Evolutionary conservation across 2,113 vertebrate species (phyloP), one percentile per base, ranked within the genome.

Genomic region (Hassar affinis): DNA sequence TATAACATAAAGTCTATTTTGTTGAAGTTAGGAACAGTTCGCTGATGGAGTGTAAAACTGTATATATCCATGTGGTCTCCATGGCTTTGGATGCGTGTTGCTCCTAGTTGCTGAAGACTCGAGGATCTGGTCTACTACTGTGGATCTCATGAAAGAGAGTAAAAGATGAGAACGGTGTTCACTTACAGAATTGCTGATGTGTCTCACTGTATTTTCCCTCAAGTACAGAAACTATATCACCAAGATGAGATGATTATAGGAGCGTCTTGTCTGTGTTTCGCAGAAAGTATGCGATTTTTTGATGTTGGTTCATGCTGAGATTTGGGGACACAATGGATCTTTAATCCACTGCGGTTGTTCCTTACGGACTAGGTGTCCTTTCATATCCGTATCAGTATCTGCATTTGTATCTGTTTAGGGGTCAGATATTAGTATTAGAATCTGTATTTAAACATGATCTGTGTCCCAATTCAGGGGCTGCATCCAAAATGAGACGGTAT

Each of bases 101-200:
- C 56, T 85, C 35, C 35, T 69, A 6, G 33, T 38, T 79, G 22
- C 52, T 64, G 1, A 84, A 22, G 38, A 54, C 61, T 61, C 7
- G 30, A 45, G n/a, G 66, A 66, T 62, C 30, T 45, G 42, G 42
- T 33, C 27, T 12, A 22, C 75, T 20, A 42, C 45, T 74, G 51
- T 27, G 57, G 79, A 82, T 66, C 83, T 81, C 77, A 85, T 86
- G 78, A 88, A 86, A 83, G 80, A 86, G 85, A 86, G 79, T 86
- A 66, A 80, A 86, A 86, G 80, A 86, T 88, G 78, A 83, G 62
- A 76, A 52, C 15, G 68, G 25, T 17, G 69, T 74, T 49, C 69
- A 74, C 75, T 75, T 62, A 52, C 68, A 77, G 76, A 86, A 77
- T 79, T 74, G 4, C 69, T 85, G 71, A 85, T 85, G 57, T 64